Percentiles rank a stretch among this genome's conserved stretches.
phyloP scores from a whole-genome alignment of 2,797 vertebrate species.

The Oceanodroma leucorhoa region DNA sequence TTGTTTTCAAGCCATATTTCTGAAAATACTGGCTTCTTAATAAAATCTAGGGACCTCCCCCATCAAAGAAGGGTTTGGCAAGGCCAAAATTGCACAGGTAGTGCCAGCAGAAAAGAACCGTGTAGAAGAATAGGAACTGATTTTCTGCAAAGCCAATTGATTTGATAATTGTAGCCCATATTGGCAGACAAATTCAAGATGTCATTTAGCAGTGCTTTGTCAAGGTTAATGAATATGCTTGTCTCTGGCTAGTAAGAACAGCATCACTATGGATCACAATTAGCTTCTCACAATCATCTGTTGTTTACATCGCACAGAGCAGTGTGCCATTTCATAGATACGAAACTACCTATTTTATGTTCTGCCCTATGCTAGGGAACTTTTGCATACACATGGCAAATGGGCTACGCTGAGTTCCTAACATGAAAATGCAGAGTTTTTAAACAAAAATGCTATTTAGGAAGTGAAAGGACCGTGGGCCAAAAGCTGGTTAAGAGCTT shows the following conservation, averaged over 20 bases:
- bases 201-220: slow-evolving; percentile 69
- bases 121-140: slow-evolving; percentile 75
- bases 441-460: slow-evolving; percentile 13
- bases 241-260: slow-evolving; percentile 56
- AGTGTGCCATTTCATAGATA: slow-evolving; percentile 30
- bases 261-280: slow-evolving; percentile 56
- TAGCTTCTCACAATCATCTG: slow-evolving; percentile 61
- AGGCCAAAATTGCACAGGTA: slow-evolving; percentile 72
- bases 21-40: slow-evolving; percentile 70
- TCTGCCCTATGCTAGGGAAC: not conserved
- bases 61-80: slow-evolving; percentile 58
- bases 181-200: slow-evolving; percentile 76
- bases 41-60: slow-evolving; percentile 57
- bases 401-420: not conserved
- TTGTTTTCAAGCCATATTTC: slow-evolving; percentile 60
- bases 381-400: not conserved
- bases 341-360: slow-evolving; percentile 44
- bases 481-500: not conserved
- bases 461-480: not conserved
- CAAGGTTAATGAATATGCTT: slow-evolving; percentile 76
- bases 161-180: slow-evolving; percentile 78
- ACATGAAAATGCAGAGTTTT: slow-evolving; percentile 37
- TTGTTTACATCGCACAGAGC: slow-evolving; percentile 52
- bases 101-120: slow-evolving; percentile 69
- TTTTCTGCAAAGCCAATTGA: slow-evolving; percentile 75